A percentile compares a stretch with the other conserved stretches of the same genome.
Conservation (phyloP, 2,113 vertebrate genomes). For the Melanocharis versteri region DNA sequence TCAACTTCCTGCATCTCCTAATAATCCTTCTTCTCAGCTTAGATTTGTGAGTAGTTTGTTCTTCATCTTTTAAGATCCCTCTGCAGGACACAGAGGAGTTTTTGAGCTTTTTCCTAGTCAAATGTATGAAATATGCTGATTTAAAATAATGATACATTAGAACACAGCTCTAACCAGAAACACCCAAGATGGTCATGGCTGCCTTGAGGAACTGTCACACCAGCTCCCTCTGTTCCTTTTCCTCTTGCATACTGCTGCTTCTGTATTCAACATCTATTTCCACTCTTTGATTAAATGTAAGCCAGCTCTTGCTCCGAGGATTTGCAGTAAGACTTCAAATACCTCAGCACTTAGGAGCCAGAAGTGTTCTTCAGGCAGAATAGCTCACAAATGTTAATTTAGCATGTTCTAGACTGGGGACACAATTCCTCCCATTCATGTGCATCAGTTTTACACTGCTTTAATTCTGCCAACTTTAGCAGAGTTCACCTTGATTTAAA, state of each 20-base stretch:
- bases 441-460: background rate
- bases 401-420: conserved; percentile 14
- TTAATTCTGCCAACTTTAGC: background rate
- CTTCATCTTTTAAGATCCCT: background rate
- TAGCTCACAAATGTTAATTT: conserved; percentile 27
- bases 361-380: conserved; percentile 29
- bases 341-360: background rate
- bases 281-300: conserved; percentile 40
- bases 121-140: background rate
- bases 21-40: background rate
- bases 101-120: background rate
- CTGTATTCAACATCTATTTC: background rate
- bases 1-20: background rate
- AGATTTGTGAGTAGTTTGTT: background rate
- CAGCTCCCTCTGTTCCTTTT: background rate
- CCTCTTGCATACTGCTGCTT: background rate
- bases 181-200: background rate
- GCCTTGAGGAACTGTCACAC: background rate
- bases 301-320: conserved; percentile 11
- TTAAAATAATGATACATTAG: background rate
- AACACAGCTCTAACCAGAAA: background rate
- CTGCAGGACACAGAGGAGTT: background rate
- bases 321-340: conserved; percentile 44
- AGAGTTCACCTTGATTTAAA: background rate
- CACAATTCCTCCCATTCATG: background rate